Evolutionary conservation across 2,113 vertebrate species (phyloP).

Genomic region (Phocoena phocoena): DNA sequence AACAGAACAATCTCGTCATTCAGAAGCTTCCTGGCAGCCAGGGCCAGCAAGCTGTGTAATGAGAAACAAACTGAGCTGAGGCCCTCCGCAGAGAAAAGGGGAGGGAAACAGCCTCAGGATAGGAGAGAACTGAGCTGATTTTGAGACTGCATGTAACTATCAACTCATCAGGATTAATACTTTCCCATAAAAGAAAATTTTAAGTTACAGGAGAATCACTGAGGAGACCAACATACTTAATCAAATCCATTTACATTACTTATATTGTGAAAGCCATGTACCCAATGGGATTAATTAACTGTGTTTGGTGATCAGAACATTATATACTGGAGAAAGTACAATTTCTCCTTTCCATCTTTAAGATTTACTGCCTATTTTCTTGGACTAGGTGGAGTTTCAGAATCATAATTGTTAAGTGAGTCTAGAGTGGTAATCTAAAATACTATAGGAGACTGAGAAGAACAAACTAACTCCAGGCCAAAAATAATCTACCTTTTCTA

Average conservation of each 20-base stretch:
- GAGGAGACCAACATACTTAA: neutral
- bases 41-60: neutral
- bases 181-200: neutral
- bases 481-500: neutral
- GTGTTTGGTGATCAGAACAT: neutral
- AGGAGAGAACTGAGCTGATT: neutral
- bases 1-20: neutral
- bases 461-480: neutral
- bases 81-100: neutral
- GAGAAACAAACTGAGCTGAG: neutral
- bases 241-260: neutral
- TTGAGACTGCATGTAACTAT: neutral
- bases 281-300: neutral
- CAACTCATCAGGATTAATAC: neutral
- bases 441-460: neutral
- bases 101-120: rapidly evolving
- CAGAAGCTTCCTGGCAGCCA: neutral
- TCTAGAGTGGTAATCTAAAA: neutral
- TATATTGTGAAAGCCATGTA: neutral
- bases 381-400: neutral
- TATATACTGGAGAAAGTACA: neutral
- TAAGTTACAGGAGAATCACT: neutral
- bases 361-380: neutral
- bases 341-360: neutral
- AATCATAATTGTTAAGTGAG: neutral